Evolutionary conservation across 2,113 vertebrate species (phyloP), one percentile per base, ranked within the genome.

Genomic region (Azemiops feae): DNA sequence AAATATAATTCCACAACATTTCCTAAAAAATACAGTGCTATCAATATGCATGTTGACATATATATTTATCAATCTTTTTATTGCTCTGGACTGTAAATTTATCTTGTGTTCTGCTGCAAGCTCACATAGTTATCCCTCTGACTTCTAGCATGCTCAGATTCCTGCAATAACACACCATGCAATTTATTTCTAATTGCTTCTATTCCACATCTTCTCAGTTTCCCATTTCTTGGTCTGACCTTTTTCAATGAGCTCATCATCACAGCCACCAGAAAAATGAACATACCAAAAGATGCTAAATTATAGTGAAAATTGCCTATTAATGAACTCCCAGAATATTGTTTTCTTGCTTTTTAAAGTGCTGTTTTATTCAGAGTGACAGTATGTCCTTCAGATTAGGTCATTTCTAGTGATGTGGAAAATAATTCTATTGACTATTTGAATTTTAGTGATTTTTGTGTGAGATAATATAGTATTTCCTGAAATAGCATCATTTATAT

Each of bases 171-270:
- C 53, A 20, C 89, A 81, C n/a, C 45, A 91, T 91, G 90, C 90
- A 92, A 87, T 92, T 60, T 88, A 64, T 92, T 64, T 92, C 47
- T 92, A 92, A 92, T 88, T 88, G 91, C 57, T 92, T 47, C 57
- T 23, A 88, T 88, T 92, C 91, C 91, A 64, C 86, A 88, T 92
- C 45, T 64, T 92, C 55, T 92, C 57, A 39, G 55, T 87, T 87
- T 60, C 43, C 27, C 12, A 69, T 92, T 92, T 88, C 91, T 92
- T 88, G 47, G 57, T 92, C 57, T 92, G 86, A 64, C 85, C 85
- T 88, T 92, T 88, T 53, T 53, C 85, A 92, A 88, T 92, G 85
- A 87, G 91, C 54, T 86, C 55, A 64, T 92, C 85, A 92, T 92
- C 45, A 92, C 57, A 88, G 85, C 30, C 64, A 92, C 91, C 57